phyloP scores from a whole-genome alignment of 1,140 invertebrate species.

The Drosophila sechellia region DNA sequence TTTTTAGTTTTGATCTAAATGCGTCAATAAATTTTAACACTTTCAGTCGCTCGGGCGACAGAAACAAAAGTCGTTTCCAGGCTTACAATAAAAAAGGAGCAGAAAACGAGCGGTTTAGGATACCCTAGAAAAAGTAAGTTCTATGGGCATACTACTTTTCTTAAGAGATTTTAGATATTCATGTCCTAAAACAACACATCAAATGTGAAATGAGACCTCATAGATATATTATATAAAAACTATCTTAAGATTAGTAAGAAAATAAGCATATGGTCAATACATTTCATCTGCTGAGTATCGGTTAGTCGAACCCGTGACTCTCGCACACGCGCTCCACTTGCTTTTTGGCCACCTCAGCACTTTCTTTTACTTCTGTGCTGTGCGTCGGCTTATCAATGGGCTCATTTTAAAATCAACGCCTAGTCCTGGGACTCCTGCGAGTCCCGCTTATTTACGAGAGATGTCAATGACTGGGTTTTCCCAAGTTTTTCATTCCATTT shows the following conservation, averaged over 20 bases:
- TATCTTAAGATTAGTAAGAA: no score
- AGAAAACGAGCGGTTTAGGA: conserved; percentile 25
- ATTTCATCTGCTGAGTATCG: background rate
- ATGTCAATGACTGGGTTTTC: conserved; percentile 49
- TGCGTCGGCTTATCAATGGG: conserved; percentile 71
- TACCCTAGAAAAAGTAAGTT: conserved; percentile 7
- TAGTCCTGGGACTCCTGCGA: conserved; percentile 40
- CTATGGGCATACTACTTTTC: background rate
- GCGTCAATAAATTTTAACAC: conserved; percentile 82
- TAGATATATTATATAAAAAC: no score
- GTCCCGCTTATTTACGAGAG: conserved; percentile 67
- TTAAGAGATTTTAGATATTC: no score
- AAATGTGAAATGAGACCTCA: no score
- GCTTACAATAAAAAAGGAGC: conserved; percentile 58
- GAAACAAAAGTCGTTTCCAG: conserved; percentile 75
- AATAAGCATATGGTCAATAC: no score
- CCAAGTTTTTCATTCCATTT: conserved; percentile 76
- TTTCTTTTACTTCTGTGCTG: conserved; percentile 39
- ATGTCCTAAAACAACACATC: no score
- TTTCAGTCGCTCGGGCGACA: conserved; percentile 64
- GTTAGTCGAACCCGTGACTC: background rate
- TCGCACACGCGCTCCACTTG: background rate
- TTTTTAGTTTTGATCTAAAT: conserved; percentile 83
- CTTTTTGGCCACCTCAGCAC: conserved; percentile 69
- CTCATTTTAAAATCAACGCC: conserved; percentile 80